Conservation (phyloP, 1,140 invertebrate species). For the Neodiprion fabricii region DNA sequence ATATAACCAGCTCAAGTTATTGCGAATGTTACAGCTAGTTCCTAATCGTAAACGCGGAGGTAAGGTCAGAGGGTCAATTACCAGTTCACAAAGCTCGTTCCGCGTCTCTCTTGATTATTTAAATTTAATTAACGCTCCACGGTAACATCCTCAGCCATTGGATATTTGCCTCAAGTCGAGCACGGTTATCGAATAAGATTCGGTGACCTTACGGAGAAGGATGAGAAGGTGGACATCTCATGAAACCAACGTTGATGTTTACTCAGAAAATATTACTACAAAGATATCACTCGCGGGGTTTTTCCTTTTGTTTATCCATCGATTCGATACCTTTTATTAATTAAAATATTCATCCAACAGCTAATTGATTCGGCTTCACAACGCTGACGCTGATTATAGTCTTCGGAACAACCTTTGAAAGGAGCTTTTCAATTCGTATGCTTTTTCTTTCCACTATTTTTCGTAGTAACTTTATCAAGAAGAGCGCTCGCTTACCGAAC, state of each 20-base stretch:
- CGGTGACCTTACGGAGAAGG: too few relatives aligned
- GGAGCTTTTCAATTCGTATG: neutral
- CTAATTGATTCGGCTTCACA: too few relatives aligned
- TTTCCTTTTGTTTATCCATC: too few relatives aligned
- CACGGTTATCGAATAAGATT: neutral
- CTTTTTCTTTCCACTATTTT: slow-evolving; percentile 3
- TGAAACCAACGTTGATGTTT: too few relatives aligned
- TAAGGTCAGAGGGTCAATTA: neutral
- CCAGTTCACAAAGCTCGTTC: neutral
- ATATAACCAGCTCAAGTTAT: too few relatives aligned
- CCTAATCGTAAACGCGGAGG: neutral
- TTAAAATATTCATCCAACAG: too few relatives aligned
- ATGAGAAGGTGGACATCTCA: too few relatives aligned
- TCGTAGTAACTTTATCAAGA: neutral
- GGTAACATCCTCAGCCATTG: neutral
- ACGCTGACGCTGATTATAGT: too few relatives aligned
- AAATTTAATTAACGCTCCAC: neutral
- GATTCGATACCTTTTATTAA: too few relatives aligned
- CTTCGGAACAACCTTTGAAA: too few relatives aligned
- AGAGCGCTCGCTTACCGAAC: neutral
- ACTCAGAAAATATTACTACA: too few relatives aligned
- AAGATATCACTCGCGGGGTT: too few relatives aligned
- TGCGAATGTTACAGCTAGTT: neutral
- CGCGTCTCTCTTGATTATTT: neutral
- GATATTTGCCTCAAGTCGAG: neutral